Evolutionary conservation across 2,797 vertebrate genomes (phyloP).

Genomic region (Neomorphus geoffroyi): DNA sequence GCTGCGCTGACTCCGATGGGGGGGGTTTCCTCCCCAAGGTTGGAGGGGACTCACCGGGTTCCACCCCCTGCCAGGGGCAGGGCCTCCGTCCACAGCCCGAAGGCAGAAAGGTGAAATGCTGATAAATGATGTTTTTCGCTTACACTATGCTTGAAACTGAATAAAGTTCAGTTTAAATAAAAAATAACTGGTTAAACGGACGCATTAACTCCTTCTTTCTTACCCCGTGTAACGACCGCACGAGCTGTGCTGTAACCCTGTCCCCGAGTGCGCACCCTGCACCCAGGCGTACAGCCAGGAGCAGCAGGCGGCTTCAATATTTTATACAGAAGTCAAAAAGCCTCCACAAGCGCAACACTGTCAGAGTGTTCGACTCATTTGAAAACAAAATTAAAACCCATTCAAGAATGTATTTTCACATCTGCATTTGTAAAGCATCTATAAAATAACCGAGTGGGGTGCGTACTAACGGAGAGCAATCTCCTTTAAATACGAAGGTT

Average conservation of each 20-base stretch:
- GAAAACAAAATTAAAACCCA: background rate
- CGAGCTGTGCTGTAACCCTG: fast-evolving
- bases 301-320: background rate
- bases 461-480: too few species aligned
- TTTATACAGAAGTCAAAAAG: background rate
- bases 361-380: background rate
- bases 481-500: too few species aligned
- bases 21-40: background rate
- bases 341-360: background rate
- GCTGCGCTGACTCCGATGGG: too few species aligned
- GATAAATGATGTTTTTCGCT: too few species aligned
- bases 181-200: fast-evolving
- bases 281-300: too few species aligned
- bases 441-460: background rate
- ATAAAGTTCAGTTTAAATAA: fast-evolving
- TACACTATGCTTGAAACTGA: fast-evolving
- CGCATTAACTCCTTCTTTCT: background rate
- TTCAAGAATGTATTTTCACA: background rate
- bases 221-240: fast-evolving
- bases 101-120: fast-evolving
- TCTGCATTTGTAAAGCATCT: background rate
- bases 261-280: background rate
- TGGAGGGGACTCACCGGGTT: too few species aligned
- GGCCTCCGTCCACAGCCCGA: too few species aligned
- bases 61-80: too few species aligned